phyloP scores from a whole-genome alignment of 2,113 vertebrate genomes.

The Cottus gobio region DNA sequence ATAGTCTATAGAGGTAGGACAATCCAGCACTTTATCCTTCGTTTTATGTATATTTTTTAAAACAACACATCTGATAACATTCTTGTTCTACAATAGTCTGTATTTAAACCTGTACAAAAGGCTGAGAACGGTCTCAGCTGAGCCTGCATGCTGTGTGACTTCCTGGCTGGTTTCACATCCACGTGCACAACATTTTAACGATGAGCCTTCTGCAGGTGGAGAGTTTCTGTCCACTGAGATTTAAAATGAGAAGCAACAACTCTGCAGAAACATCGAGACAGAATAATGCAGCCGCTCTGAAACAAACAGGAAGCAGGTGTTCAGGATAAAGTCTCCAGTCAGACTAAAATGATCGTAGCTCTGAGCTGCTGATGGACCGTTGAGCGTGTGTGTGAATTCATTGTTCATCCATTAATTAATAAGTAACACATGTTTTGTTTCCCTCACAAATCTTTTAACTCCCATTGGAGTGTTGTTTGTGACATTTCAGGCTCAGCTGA shows the following conservation, averaged over 20 bases:
- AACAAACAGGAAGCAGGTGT: neutral
- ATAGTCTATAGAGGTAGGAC: too few species aligned
- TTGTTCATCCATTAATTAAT: neutral
- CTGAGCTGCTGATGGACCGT: neutral
- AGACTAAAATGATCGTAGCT: too few species aligned
- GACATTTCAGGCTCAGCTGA: too few species aligned
- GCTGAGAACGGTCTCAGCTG: slow-evolving; percentile 1
- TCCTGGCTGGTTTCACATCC: neutral
- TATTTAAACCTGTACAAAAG: neutral
- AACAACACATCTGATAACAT: too few species aligned
- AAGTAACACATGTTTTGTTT: neutral
- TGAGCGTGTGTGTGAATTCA: neutral
- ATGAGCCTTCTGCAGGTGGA: neutral
- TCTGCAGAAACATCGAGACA: too few species aligned
- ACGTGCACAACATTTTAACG: slow-evolving; percentile 14
- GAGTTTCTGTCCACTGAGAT: neutral
- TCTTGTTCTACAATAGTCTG: neutral
- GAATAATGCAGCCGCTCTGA: neutral
- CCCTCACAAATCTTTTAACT: too few species aligned
- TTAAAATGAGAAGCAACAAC: neutral
- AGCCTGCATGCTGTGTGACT: neutral
- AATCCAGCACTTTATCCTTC: too few species aligned
- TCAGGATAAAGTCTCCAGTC: neutral
- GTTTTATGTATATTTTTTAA: too few species aligned
- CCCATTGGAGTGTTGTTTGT: too few species aligned